phyloP scores from a whole-genome alignment of 2,797 vertebrate genomes.

The Cephalopachus bancanus region DNA sequence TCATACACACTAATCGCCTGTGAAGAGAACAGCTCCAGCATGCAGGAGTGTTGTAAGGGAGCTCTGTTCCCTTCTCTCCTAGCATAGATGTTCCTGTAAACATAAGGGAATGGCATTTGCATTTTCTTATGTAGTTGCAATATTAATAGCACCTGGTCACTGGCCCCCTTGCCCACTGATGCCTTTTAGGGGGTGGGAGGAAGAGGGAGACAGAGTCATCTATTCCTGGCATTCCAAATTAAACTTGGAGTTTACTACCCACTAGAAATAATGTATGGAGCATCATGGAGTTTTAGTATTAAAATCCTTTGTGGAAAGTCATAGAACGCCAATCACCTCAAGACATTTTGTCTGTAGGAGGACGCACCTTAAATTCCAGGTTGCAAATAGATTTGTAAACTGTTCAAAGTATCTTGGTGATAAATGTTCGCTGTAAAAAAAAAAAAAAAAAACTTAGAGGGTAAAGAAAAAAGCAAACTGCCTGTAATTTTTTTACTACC shows the following conservation, averaged over 20 bases:
- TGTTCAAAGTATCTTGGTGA: neutral
- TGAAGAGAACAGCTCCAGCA: neutral
- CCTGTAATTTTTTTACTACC: neutral
- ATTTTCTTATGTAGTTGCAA: neutral
- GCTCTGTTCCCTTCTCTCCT: neutral
- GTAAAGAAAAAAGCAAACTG: neutral
- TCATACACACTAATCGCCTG: neutral
- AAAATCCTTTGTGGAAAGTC: neutral
- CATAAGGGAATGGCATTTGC: neutral
- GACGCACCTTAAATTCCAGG: neutral
- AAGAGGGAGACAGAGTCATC: neutral
- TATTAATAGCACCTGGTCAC: neutral
- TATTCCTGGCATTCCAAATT: neutral
- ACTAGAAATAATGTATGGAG: neutral
- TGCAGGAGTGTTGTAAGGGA: too few species aligned
- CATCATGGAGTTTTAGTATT: neutral
- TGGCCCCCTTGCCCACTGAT: neutral
- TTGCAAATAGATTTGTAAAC: neutral
- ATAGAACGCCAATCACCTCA: neutral
- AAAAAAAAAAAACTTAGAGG: neutral
- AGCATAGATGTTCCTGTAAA: neutral
- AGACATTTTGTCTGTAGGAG: neutral
- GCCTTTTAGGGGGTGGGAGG: neutral
- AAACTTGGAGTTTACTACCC: neutral
- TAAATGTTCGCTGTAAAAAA: neutral